Conservation (phyloP, 2,888 invertebrate genomes). For the Drosophila ustulata region DNA sequence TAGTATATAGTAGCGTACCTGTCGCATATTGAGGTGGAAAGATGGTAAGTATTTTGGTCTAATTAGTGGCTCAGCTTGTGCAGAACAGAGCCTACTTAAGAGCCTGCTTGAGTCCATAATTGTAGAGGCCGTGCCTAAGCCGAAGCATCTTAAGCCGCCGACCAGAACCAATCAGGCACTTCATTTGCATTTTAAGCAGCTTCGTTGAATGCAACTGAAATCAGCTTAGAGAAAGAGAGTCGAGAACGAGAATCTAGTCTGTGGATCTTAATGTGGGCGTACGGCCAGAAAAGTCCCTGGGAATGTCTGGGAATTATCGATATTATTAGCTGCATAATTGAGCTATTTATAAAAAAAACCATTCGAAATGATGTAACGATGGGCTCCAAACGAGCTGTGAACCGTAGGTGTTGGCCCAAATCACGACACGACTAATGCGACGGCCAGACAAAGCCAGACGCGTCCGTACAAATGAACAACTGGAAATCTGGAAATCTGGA, state of each 20-base stretch:
- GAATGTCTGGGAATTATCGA: constrained; percentile 58
- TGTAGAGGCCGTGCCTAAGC: constrained; percentile 39
- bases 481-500: neutral
- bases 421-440: constrained; percentile 41
- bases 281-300: constrained; percentile 3
- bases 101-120: constrained; percentile 59
- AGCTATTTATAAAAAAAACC: constrained; percentile 62
- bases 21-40: constrained; percentile 29
- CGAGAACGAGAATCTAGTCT: neutral
- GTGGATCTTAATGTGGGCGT: constrained; percentile 58
- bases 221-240: constrained; percentile 53
- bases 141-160: constrained; percentile 27
- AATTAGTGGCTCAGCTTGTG: constrained; percentile 57
- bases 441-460: constrained; percentile 34
- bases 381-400: constrained; percentile 69
- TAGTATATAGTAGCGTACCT: constrained; percentile 1
- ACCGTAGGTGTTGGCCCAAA: constrained; percentile 74
- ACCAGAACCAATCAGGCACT: constrained; percentile 69
- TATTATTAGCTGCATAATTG: constrained; percentile 74
- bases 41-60: constrained; percentile 40
- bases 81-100: constrained; percentile 36
- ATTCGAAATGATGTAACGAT: constrained; percentile 61
- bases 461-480: constrained; percentile 22
- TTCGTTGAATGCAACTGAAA: constrained; percentile 40
- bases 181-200: constrained; percentile 72